Evolutionary conservation across 2,113 vertebrate genomes (phyloP).

Genomic region (Pampusana beccarii): DNA sequence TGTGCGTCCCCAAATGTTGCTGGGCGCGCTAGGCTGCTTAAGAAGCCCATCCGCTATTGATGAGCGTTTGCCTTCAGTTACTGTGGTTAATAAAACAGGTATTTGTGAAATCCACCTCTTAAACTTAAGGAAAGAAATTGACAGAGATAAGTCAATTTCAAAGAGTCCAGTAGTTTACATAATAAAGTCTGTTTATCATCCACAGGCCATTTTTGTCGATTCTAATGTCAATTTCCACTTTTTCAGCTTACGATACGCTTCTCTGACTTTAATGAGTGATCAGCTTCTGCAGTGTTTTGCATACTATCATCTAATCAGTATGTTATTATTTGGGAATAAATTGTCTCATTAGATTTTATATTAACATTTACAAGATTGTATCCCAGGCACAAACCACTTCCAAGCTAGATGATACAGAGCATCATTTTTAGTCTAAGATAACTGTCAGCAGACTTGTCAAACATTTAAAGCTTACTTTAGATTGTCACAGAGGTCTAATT

Average conservation of each 20-base stretch:
- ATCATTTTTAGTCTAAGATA: background rate
- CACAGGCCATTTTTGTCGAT: background rate
- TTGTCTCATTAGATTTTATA: background rate
- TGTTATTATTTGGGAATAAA: background rate
- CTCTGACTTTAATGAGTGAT: background rate
- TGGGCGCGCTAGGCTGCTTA: background rate
- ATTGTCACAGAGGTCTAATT: background rate
- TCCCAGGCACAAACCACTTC: background rate
- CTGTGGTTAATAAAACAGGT: background rate
- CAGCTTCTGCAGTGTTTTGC: background rate
- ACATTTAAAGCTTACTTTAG: background rate
- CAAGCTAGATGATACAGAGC: background rate
- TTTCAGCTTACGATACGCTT: background rate
- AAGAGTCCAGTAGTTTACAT: background rate
- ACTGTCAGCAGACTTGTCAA: background rate
- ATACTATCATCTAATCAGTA: background rate
- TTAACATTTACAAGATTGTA: background rate
- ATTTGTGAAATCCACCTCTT: background rate
- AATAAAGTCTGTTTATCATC: background rate
- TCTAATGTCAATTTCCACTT: background rate
- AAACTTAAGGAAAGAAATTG: background rate
- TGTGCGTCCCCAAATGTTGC: accelerated
- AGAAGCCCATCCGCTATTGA: background rate
- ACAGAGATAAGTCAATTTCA: background rate
- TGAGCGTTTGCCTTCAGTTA: background rate